Percentiles rank a stretch among this genome's conserved stretches.
phyloP scores from a whole-genome alignment of 2,797 vertebrate species.

The Aphelocoma californica region DNA sequence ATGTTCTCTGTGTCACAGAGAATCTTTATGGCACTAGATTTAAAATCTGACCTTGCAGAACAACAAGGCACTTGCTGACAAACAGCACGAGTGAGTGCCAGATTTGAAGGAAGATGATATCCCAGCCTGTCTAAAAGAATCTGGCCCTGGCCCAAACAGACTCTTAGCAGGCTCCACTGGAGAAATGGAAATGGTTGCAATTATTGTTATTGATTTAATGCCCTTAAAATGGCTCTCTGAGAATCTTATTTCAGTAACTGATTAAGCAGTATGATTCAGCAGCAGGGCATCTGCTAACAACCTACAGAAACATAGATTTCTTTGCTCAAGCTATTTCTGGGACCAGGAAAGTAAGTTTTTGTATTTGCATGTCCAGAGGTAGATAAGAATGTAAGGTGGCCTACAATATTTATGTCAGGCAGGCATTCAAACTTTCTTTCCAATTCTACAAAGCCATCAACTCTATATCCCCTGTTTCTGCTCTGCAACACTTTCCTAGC shows the following conservation, averaged over 20 bases:
- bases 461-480: background rate
- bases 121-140: conserved; percentile 19
- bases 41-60: conserved; percentile 50
- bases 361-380: background rate
- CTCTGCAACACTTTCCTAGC: background rate
- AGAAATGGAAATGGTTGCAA: conserved; percentile 46
- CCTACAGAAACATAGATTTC: background rate
- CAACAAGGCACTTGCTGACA: conserved; percentile 29
- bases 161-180: conserved; percentile 30
- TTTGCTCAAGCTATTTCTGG: background rate
- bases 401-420: background rate
- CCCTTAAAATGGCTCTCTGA: conserved; percentile 19
- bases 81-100: background rate
- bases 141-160: conserved; percentile 22
- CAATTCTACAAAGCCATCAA: background rate
- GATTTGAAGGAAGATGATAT: conserved; percentile 39
- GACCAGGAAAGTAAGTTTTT: background rate
- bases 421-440: background rate
- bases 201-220: conserved; percentile 63
- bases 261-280: conserved; percentile 37
- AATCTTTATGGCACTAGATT: background rate
- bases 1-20: background rate
- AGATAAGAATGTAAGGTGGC: background rate
- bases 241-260: conserved; percentile 50
- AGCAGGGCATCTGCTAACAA: background rate